Conservation (phyloP, 2,113 vertebrate genomes). For the Bujurquina vittata region DNA sequence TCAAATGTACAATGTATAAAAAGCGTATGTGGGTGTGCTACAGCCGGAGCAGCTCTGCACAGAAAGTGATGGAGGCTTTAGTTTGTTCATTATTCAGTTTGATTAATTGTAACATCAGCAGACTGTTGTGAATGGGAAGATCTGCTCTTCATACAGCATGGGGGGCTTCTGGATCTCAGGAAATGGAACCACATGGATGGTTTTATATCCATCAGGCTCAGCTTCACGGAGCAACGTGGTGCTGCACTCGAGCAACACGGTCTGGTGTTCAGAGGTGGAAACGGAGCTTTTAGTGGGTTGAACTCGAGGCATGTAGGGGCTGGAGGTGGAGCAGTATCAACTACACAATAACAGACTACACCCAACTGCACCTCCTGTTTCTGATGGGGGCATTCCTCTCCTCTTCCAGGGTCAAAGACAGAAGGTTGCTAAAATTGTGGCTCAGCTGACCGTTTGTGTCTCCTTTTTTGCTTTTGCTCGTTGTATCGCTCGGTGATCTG, state of each 20-base stretch:
- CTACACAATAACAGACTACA: neutral
- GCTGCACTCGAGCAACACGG: neutral
- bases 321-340: neutral
- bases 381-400: neutral
- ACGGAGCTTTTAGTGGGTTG: neutral
- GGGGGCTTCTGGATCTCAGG: neutral
- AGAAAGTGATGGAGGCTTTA: neutral
- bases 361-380: neutral
- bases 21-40: neutral
- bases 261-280: neutral
- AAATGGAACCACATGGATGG: neutral
- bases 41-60: neutral
- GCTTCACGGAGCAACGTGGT: neutral
- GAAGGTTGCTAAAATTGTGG: neutral
- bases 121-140: too few species aligned
- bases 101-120: neutral
- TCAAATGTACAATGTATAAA: neutral
- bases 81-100: neutral
- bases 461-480: rapidly evolving
- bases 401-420: neutral
- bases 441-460: neutral
- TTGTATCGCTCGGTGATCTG: neutral
- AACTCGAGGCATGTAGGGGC: neutral
- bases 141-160: neutral
- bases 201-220: neutral